phyloP scores from a whole-genome alignment of 92 coral and sea anemone species.

The Porites rus region DNA sequence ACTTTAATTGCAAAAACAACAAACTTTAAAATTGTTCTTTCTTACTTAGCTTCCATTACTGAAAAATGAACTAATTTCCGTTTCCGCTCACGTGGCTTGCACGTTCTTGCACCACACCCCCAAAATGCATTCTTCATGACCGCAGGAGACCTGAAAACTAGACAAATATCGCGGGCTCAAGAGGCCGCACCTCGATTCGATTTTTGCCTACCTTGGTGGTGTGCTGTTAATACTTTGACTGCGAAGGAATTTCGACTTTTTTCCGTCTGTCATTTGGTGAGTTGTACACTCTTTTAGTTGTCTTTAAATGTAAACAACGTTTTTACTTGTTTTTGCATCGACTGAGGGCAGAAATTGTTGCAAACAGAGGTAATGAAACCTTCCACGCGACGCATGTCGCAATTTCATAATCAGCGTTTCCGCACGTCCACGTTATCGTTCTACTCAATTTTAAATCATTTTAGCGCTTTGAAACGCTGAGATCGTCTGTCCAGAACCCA shows the following conservation, averaged over 20 bases:
- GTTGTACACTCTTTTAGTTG: neutral
- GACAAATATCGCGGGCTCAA: conserved; percentile 36
- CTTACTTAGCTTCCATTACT: neutral
- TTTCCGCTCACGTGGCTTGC: conserved; percentile 28
- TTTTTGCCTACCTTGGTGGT: conserved; percentile 32
- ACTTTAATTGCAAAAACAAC: neutral
- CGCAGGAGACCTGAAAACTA: conserved; percentile 32
- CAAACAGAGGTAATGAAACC: neutral
- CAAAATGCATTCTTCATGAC: neutral
- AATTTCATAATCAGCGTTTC: conserved; percentile 39
- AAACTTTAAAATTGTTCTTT: neutral
- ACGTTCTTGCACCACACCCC: neutral
- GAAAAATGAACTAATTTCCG: neutral
- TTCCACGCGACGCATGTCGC: conserved; percentile 44
- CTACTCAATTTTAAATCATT: neutral
- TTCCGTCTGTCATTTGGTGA: conserved; percentile 8
- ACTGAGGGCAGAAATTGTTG: conserved; percentile 7
- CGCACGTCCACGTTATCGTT: neutral
- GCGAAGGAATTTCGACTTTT: conserved; percentile 58
- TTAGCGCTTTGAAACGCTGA: neutral
- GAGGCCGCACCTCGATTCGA: conserved; percentile 53
- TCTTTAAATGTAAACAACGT: neutral
- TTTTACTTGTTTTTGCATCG: neutral
- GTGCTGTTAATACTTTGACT: conserved; percentile 28
- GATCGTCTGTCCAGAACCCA: neutral